These are phyloP conservation scores for Dicrurus megarhynchus DNA, from an alignment of 2,113 vertebrate species.

Conservation along the genomic window DNA sequence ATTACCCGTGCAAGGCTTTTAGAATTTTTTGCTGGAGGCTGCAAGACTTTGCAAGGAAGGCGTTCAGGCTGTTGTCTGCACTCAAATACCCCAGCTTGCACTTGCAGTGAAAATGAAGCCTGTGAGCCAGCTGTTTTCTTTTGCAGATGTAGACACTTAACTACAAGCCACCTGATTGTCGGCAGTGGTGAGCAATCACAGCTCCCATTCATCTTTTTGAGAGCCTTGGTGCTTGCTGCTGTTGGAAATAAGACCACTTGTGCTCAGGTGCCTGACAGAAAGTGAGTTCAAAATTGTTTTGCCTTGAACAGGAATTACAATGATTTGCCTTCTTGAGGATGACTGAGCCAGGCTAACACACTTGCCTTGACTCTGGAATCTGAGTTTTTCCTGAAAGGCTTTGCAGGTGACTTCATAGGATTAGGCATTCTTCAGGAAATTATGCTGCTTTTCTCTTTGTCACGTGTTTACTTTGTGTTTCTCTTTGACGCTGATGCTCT, in stretches of 20 bases:
- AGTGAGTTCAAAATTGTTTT: constrained; percentile 30
- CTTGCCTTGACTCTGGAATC: background rate
- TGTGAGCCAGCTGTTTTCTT: constrained; percentile 54
- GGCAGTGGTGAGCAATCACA: constrained; percentile 55
- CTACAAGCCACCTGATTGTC: constrained; percentile 59
- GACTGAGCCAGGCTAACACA: background rate
- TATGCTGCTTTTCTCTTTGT: background rate
- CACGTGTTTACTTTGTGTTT: rapidly evolving
- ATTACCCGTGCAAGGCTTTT: background rate
- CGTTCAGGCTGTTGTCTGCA: background rate
- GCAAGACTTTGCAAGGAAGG: constrained; percentile 32
- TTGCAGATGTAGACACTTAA: constrained; percentile 60
- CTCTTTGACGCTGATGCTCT: no score
- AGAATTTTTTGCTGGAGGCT: constrained; percentile 54
- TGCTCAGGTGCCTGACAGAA: constrained; percentile 49
- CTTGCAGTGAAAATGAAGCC: constrained; percentile 23
- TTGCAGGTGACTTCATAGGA: rapidly evolving
- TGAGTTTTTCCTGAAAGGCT: background rate
- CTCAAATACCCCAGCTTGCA: background rate
- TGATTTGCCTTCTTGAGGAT: background rate
- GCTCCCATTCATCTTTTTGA: constrained; percentile 53
- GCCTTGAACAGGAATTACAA: background rate
- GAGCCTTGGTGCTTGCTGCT: constrained; percentile 17
- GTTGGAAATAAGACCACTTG: constrained; percentile 29
- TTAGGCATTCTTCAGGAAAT: background rate